Evolutionary conservation across 2,888 invertebrate genomes (phyloP), one percentile per base, ranked within the genome.

Genomic region (Hartigia nigra): DNA sequence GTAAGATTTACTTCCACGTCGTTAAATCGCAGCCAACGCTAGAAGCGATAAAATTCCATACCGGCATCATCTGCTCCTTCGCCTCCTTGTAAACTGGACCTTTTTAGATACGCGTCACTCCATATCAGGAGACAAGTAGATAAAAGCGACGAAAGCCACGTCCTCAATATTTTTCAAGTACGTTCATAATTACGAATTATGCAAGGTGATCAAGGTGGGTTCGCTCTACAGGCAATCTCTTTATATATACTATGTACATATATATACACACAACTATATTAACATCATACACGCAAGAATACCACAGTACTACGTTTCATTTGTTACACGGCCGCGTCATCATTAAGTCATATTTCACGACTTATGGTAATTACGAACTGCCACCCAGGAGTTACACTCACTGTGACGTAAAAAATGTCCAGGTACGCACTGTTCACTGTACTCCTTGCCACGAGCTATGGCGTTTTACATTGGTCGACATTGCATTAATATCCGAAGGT

Each of bases 331-430:
- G 80, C 70, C 80, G 79, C 87, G 88, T 90, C 90, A 89, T 89
- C 89, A 90, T 87, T 86, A 87, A 89, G 88, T 89, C 89, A 90
- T 90, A 90, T 90, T 90, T 90, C 89, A 90, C 87, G 88, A 89
- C 88, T 90, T 90, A 89, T 89, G 90, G 88, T 90, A 90, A 90
- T 90, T 90, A 88, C 89, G 87, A 85, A 82, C 84, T 87, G 87
- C 87, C 90, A 88, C 89, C 88, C 89, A 90, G 87, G 86, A 88
- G 87, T 83, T 75, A 75, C 78, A 78, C 79, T 82, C 82, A 79
- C 77, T 79, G 81, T 78, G 80, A 72, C 76, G 69, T 12, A 72
- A 31, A 72, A 31, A 34, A 23, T 55, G 23, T 23, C 23, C 55
- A 72, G 31, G 31, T 72, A 34, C 34, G 72, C 72, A 23, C 12